Conservation (phyloP, 2,888 invertebrate species). For the Scaptomyza cyrtandrae region DNA sequence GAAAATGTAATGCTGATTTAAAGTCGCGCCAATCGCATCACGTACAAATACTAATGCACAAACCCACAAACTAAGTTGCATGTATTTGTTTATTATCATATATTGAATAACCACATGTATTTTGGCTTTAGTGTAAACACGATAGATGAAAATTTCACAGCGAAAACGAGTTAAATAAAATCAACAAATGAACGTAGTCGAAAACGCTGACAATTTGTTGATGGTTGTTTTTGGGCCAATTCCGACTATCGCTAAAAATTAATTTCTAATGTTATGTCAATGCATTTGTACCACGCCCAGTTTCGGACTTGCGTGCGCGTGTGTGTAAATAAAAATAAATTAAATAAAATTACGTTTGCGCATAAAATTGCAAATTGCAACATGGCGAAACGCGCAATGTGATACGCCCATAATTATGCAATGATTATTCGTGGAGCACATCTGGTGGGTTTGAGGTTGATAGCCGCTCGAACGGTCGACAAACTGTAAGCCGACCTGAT, state of each 20-base stretch:
- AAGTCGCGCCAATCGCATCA: conserved; percentile 46
- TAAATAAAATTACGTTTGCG: conserved; percentile 76
- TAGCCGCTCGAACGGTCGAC: conserved; percentile 10
- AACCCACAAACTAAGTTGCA: neutral
- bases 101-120: conserved; percentile 48
- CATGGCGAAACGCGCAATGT: conserved; percentile 32
- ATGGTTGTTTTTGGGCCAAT: conserved; percentile 52
- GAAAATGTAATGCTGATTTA: conserved; percentile 36
- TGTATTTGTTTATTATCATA: neutral
- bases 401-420: conserved; percentile 70
- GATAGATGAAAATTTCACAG: conserved; percentile 49
- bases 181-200: conserved; percentile 60
- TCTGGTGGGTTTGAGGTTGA: conserved; percentile 13
- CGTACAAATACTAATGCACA: conserved; percentile 12
- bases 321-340: conserved; percentile 73
- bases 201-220: conserved; percentile 70
- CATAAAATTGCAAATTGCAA: conserved; percentile 59
- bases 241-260: conserved; percentile 61
- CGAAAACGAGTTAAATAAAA: conserved; percentile 50
- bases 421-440: conserved; percentile 50
- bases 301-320: neutral
- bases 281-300: conserved; percentile 17
- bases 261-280: conserved; percentile 67
- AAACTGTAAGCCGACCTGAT: conserved; percentile 31
- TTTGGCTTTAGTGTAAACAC: conserved; percentile 62